Evolutionary conservation across 2,888 invertebrate genomes (phyloP), one percentile per base, ranked within the genome.

Genomic region (Orgyia antiqua): DNA sequence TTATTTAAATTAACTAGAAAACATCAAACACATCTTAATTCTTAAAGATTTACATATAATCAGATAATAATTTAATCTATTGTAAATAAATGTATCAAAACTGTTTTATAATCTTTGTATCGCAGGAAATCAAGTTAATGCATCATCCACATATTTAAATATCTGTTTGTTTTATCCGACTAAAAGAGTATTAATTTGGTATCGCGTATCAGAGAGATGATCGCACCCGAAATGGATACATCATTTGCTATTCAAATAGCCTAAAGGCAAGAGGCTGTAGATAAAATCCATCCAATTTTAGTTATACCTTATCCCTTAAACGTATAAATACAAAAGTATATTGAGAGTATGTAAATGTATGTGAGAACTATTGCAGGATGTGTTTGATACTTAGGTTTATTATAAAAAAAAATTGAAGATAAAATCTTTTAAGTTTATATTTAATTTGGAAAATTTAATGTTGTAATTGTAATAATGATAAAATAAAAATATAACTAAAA

Each of bases 201-300:
- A 68, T 68, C 59, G 51, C 66, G 59, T 75, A 79, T 79, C 76
- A 46, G 49, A 36, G 50, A 67, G 76, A 76, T 78, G 69, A 74
- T 74, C 73, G 61, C 52, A 54, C 45, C 53, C 55, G 55, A 66
- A 70, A 71, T 67, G 70, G 68, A 72, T 70, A 67, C 76, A 74
- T 76, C 72, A 74, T 80, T 80, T 70, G 72, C 84, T 83, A 83
- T 83, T 72, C 72, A 76, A 80, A 84, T 64, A 80, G 58, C 83
- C 72, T 36, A 28, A 52, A 69, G 84, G 68, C 35, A 38, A 31
- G 39, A 12, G 26, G 31, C 35, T 45, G 40, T 34, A 44, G 54
- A 59, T 58, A 45, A 47, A 46, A 53, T 46, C 45, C 44, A 28
- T 39, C 33, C 32, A 27, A 9, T 43, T 44, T 51, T 36, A 34